A percentile compares a stretch with the other conserved stretches of the same genome.
phyloP scores from a whole-genome alignment of 92 coral and sea anemone genomes.

The Epizoanthus fatuus region DNA sequence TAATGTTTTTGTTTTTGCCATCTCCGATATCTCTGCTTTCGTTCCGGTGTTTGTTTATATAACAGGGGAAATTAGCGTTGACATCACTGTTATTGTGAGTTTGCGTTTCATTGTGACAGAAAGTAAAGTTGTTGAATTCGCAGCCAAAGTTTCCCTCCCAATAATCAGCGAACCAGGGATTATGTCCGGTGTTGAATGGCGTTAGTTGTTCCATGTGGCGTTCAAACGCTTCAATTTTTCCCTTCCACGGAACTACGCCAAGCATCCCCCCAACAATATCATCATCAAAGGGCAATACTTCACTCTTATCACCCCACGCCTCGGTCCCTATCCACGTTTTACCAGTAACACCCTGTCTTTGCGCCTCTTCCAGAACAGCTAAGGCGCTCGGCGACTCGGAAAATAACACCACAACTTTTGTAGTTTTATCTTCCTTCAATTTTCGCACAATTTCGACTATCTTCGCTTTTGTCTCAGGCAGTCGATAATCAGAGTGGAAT shows the following conservation, averaged over 20 bases:
- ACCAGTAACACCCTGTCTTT: constrained; percentile 80
- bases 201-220: constrained; percentile 76
- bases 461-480: constrained; percentile 71
- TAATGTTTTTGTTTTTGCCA: neutral
- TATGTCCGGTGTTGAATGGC: constrained; percentile 70
- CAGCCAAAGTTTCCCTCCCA: constrained; percentile 89
- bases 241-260: constrained; percentile 89
- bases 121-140: neutral
- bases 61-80: neutral
- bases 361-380: constrained; percentile 88
- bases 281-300: constrained; percentile 65
- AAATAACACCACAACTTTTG: constrained; percentile 87
- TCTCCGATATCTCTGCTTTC: neutral
- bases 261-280: constrained; percentile 89
- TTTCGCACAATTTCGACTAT: constrained; percentile 78
- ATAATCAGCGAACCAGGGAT: constrained; percentile 91
- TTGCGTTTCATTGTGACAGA: neutral
- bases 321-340: constrained; percentile 98
- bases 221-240: constrained; percentile 72
- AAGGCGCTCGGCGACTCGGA: constrained; percentile 92
- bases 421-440: constrained; percentile 76
- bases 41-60: neutral
- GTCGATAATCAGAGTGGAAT: constrained; percentile 84
- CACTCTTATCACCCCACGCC: constrained; percentile 91
- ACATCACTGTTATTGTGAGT: neutral